These are phyloP conservation scores for Sarcophaga peregrina DNA, from an alignment of 1,140 invertebrate genomes.

Conservation along the genomic window DNA sequence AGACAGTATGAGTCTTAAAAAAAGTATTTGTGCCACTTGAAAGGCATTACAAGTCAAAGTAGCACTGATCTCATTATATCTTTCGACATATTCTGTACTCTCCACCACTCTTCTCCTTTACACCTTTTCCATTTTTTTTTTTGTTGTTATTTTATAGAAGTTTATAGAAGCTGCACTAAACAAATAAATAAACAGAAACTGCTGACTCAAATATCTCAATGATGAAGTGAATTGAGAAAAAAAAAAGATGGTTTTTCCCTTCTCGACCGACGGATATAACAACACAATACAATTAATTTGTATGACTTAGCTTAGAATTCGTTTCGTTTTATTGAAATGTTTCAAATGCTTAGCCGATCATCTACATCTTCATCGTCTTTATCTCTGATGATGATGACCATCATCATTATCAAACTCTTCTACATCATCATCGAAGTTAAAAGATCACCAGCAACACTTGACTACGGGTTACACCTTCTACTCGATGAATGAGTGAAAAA, in stretches of 20 bases:
- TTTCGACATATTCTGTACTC: too few relatives aligned
- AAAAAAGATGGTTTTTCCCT: too few relatives aligned
- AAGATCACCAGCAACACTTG: slow-evolving; percentile 6
- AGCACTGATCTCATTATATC: background rate
- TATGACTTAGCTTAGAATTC: slow-evolving; percentile 7
- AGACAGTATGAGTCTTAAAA: too few relatives aligned
- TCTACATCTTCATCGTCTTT: too few relatives aligned
- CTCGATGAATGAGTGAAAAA: too few relatives aligned
- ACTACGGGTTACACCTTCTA: background rate
- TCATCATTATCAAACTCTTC: too few relatives aligned
- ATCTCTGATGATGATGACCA: too few relatives aligned
- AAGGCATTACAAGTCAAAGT: background rate
- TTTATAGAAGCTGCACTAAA: background rate
- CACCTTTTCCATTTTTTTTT: background rate
- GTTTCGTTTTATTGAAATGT: background rate
- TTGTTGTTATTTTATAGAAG: background rate
- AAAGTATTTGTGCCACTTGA: too few relatives aligned
- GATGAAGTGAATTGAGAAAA: too few relatives aligned
- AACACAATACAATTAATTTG: slow-evolving; percentile 15
- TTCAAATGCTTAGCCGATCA: background rate
- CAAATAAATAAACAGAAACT: background rate
- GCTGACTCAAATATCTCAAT: background rate
- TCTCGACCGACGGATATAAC: background rate
- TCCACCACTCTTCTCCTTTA: too few relatives aligned
- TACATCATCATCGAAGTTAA: too few relatives aligned